phyloP scores from a whole-genome alignment of 64 coral and sea anemone genomes.

The Stichodactyla helianthus region DNA sequence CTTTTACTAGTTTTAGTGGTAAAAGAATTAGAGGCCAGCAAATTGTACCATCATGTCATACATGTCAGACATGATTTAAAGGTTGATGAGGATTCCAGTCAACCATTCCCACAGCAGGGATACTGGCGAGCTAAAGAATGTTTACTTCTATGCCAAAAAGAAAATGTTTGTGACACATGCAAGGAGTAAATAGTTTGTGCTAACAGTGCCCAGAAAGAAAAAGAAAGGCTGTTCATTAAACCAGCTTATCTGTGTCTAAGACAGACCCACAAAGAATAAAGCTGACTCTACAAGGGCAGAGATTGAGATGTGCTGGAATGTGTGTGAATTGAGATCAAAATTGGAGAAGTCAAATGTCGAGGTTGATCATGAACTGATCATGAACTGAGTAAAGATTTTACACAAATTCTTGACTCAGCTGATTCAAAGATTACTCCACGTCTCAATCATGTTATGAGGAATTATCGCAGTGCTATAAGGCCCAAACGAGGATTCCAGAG shows the following conservation, averaged over 20 bases:
- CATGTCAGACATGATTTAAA: too few relatives aligned
- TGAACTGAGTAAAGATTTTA: conserved; percentile 23
- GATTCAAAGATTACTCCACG: conserved; percentile 1
- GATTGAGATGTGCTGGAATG: conserved; percentile 8
- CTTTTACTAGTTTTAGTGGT: too few relatives aligned
- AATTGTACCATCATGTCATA: too few relatives aligned
- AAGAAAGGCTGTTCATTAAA: not conserved
- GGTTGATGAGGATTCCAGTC: too few relatives aligned
- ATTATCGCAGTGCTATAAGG: conserved; percentile 1
- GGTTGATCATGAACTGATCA: conserved; percentile 24
- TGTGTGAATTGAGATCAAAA: conserved; percentile 7
- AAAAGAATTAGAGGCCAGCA: too few relatives aligned
- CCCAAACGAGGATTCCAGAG: not conserved
- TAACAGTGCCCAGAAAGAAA: not conserved
- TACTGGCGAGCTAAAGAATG: conserved; percentile 2
- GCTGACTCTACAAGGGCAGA: conserved; percentile 11
- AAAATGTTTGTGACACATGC: not conserved
- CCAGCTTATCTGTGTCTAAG: not conserved
- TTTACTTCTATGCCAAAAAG: not conserved
- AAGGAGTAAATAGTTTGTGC: not conserved
- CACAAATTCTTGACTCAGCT: conserved; percentile 1
- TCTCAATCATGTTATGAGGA: conserved; percentile 14
- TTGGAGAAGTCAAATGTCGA: not conserved
- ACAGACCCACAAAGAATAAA: not conserved
- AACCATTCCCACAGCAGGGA: not conserved